Conservation (phyloP, 37 sponge, comb jelly and placozoan genomes). For the Theonella swinhoei region DNA sequence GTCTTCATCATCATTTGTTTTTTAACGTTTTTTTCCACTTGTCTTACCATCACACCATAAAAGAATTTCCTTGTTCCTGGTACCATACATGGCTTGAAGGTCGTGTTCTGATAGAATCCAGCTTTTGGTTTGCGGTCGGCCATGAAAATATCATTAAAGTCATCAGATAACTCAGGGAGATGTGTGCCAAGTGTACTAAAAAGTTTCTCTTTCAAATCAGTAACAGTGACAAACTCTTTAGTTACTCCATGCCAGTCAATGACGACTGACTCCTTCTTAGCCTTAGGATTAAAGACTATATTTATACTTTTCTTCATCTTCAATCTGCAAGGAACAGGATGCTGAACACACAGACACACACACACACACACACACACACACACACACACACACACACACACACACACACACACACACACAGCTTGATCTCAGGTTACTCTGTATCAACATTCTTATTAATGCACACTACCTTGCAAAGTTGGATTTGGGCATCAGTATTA, state of each 20-base stretch:
- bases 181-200: neutral
- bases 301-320: too few relatives aligned
- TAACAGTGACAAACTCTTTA: constrained; percentile 1
- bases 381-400: too few relatives aligned
- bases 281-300: constrained; percentile 14
- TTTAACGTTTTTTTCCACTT: neutral
- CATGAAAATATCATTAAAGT: constrained; percentile 29
- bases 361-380: too few relatives aligned
- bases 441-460: too few relatives aligned
- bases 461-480: too few relatives aligned
- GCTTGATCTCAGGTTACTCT: too few relatives aligned
- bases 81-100: constrained; percentile 23
- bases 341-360: too few relatives aligned
- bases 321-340: too few relatives aligned
- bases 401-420: too few relatives aligned
- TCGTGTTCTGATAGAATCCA: constrained; percentile 28
- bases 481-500: too few relatives aligned
- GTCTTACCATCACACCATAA: constrained; percentile 24
- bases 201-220: constrained; percentile 19
- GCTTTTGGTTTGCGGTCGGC: neutral
- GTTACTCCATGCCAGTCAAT: constrained; percentile 7
- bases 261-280: constrained; percentile 1
- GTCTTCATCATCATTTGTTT: neutral
- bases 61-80: neutral
- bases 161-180: constrained; percentile 1